Conservation (phyloP, 2,113 vertebrate genomes). For the Chlorodrepanis virens region DNA sequence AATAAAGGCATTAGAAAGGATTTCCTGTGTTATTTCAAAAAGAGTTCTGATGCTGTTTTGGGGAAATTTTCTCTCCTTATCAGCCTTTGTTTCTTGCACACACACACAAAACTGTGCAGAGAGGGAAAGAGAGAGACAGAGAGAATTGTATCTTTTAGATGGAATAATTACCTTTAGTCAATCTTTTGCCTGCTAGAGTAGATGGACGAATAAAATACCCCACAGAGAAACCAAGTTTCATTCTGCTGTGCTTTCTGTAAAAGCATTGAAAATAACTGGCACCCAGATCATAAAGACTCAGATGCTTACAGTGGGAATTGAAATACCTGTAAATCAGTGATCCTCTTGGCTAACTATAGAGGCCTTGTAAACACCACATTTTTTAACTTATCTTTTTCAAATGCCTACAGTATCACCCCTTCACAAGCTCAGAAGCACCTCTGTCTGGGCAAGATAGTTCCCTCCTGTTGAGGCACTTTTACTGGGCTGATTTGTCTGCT, state of each 20-base stretch:
- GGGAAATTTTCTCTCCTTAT: not conserved
- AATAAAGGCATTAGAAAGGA: too few species aligned
- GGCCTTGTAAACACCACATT: not conserved
- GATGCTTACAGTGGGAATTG: not conserved
- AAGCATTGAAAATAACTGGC: not conserved
- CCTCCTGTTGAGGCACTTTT: not conserved
- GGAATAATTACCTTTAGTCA: not conserved
- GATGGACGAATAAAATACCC: not conserved
- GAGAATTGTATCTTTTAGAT: not conserved
- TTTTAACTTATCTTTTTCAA: not conserved
- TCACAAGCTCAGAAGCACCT: not conserved
- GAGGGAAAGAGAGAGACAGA: not conserved
- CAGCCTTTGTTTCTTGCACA: not conserved
- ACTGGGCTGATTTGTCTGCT: not conserved
- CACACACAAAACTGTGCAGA: not conserved
- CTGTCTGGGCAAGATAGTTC: not conserved
- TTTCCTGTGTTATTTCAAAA: too few species aligned
- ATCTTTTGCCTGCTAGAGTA: not conserved
- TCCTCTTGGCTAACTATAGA: not conserved
- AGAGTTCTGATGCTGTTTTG: not conserved
- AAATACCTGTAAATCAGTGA: slow-evolving; percentile 11
- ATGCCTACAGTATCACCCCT: not conserved
- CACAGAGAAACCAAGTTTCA: not conserved
- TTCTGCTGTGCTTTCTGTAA: not conserved
- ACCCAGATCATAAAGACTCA: not conserved